Percentiles rank a stretch among this genome's conserved stretches.
These are phyloP conservation scores for Eilema sororculum DNA, from an alignment of 2,888 invertebrate genomes.

Conservation along the genomic window DNA sequence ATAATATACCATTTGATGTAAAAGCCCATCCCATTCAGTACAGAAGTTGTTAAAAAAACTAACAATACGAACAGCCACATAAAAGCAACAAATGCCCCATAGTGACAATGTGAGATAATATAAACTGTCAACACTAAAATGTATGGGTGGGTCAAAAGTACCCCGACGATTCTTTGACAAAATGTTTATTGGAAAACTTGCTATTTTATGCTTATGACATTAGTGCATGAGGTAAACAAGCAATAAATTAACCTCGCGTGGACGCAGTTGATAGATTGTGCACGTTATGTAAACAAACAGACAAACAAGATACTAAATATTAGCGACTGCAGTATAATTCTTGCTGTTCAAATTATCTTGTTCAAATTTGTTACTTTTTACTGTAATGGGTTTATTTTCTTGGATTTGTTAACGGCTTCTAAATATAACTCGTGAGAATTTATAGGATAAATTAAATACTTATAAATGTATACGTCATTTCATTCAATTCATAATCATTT, in stretches of 20 bases:
- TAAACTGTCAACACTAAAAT: conserved; percentile 46
- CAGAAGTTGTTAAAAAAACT: not conserved
- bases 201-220: conserved; percentile 55
- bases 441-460: too few species aligned
- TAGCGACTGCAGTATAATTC: not conserved
- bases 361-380: not conserved
- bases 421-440: too few species aligned
- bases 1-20: not conserved
- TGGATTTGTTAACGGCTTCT: not conserved
- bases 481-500: not conserved
- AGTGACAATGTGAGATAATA: conserved; percentile 32
- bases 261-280: conserved; percentile 59
- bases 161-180: conserved; percentile 32
- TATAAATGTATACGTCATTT: not conserved
- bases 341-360: not conserved
- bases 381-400: not conserved
- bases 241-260: conserved; percentile 66
- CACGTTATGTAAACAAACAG: conserved; percentile 59
- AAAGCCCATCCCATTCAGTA: not conserved
- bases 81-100: conserved; percentile 17
- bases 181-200: conserved; percentile 55
- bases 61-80: conserved; percentile 9
- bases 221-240: conserved; percentile 69
- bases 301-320: conserved; percentile 46
- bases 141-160: conserved; percentile 41